Evolutionary conservation across 2,113 vertebrate species (phyloP).

Genomic region (Aphyosemion australe): DNA sequence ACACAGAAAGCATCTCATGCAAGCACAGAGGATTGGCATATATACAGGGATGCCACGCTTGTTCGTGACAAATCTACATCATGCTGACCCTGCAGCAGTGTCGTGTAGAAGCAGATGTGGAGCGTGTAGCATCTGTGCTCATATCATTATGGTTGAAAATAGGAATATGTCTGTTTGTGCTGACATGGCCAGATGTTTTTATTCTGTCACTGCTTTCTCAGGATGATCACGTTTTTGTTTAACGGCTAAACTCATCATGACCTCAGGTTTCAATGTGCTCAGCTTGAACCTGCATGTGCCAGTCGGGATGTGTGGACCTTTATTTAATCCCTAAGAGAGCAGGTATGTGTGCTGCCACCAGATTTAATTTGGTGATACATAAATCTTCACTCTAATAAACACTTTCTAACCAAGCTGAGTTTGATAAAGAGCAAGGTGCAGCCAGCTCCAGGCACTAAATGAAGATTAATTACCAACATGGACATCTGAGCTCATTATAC

Average conservation of each 20-base stretch:
- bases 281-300: not conserved
- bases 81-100: not conserved
- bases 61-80: not conserved
- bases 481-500: conserved; percentile 8
- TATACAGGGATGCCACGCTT: too few relatives aligned
- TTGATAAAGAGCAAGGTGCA: conserved; percentile 1
- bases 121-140: not conserved
- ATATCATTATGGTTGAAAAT: not conserved
- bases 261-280: not conserved
- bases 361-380: not conserved
- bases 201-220: too few relatives aligned
- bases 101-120: not conserved
- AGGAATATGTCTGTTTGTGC: not conserved
- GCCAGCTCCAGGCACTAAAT: conserved; percentile 15
- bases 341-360: not conserved
- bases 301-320: not conserved
- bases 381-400: not conserved
- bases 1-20: too few relatives aligned
- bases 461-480: conserved; percentile 39
- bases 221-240: too few relatives aligned
- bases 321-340: not conserved
- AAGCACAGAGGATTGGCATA: too few relatives aligned
- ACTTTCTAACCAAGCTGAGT: conserved; percentile 3
- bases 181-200: not conserved
- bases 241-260: too few relatives aligned